phyloP scores from a whole-genome alignment of 1,140 invertebrate species.

The Phortica variegata region DNA sequence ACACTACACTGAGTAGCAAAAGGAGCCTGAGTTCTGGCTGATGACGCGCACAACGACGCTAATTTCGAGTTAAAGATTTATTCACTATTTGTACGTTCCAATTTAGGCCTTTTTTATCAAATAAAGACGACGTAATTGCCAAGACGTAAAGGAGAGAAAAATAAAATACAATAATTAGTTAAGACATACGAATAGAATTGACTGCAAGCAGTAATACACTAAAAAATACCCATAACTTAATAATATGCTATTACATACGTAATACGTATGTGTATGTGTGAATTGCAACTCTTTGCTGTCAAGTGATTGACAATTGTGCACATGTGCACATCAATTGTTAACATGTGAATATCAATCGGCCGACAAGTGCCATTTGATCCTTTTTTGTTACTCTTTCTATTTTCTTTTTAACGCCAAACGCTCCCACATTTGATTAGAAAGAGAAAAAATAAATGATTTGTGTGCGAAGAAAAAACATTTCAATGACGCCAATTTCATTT shows the following conservation, averaged over 20 bases:
- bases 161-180: background rate
- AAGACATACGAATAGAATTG: background rate
- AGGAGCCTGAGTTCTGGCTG: too few relatives aligned
- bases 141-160: background rate
- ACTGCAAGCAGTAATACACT: slow-evolving; percentile 8
- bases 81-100: background rate
- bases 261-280: slow-evolving; percentile 3
- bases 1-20: background rate
- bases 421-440: slow-evolving; percentile 26
- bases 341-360: background rate
- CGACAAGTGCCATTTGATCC: slow-evolving; percentile 10
- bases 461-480: too few relatives aligned
- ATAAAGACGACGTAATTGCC: background rate
- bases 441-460: too few relatives aligned
- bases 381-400: background rate
- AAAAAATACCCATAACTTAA: slow-evolving; percentile 22
- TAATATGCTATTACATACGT: background rate
- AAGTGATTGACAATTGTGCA: slow-evolving; percentile 34
- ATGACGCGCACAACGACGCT: too few relatives aligned
- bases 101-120: background rate
- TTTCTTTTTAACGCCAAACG: too few relatives aligned
- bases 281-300: slow-evolving; percentile 9
- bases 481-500: slow-evolving; percentile 30
- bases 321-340: slow-evolving; percentile 37
- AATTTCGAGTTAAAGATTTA: background rate